Base-by-base conservation (phyloP, 2,113 vertebrate species). In the Sinocyclocheilus maitianheensis region DNA sequence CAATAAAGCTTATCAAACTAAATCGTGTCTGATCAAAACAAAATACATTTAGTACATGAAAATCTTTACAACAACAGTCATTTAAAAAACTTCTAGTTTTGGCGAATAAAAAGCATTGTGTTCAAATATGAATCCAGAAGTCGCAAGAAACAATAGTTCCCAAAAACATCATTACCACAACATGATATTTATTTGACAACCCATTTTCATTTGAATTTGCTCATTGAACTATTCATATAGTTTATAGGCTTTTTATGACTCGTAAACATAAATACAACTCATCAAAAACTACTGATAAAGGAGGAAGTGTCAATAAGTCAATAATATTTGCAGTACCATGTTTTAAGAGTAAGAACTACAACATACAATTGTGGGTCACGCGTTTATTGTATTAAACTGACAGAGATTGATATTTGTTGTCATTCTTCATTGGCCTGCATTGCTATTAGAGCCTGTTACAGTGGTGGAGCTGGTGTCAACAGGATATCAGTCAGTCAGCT, bases 401-500 rank as follows among this genome's bases (percentile, higher is more conserved):
- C 51, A 34, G 76, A 77, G 76, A 40, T n/a, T 80, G 34, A 79
- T 40, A 62, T 40, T 62, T 11, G 67, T 71, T 71, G 67, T 40
- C 34, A 71, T 34, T 18, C 26, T 12, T 34, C 16, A 77, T 79
- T 43, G 10, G 20, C 48, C 77, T 58, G 77, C 55, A 10, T 37
- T 40, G 58, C 58, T 4, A 26, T 65, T 81, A 20, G 14, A 81
- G 37, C 40, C 78, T 48, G 62, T 65, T 78, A 13, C 3, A 60
- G 7, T 20, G 62, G 24, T 53, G 46, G 80, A 69, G 62, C 16
- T 80, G 43, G 24, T 51, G 81, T 83, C 65, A 71, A 71, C 65
- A 83, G 81, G 81, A 75, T 86, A 75, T 86, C 80, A 84, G 67
- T 63, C 51, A 37, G 84, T 72, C 34, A 60, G 43, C 87, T 83